These are phyloP conservation scores for Lycodopsis pacificus DNA, from an alignment of 2,797 vertebrate species.

Conservation along the genomic window DNA sequence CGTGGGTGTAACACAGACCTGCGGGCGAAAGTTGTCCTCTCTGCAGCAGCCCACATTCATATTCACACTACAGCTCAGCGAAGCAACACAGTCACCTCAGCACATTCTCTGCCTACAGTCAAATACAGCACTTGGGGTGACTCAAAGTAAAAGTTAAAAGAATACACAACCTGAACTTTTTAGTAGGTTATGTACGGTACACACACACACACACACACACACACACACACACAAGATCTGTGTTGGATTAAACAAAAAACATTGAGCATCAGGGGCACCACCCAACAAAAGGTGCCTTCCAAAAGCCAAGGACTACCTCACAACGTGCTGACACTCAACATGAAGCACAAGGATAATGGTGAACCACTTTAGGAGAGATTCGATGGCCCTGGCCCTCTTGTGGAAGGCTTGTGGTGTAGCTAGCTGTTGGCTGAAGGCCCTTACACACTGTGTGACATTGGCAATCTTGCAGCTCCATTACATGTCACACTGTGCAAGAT, in stretches of 20 bases:
- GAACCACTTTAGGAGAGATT: conserved; percentile 12
- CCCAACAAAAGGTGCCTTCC: background rate
- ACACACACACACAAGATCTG: background rate
- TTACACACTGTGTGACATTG: conserved; percentile 20
- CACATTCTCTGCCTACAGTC: conserved; percentile 51
- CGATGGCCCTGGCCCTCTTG: conserved; percentile 15
- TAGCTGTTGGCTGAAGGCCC: conserved; percentile 21
- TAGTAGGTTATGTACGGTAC: conserved; percentile 2
- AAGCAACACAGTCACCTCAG: conserved; percentile 60
- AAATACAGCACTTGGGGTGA: conserved; percentile 47
- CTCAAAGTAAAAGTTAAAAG: conserved; percentile 28
- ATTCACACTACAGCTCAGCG: conserved; percentile 67
- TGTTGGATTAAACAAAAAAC: background rate
- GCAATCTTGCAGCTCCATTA: conserved; percentile 30
- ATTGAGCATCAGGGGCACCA: background rate
- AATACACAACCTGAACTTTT: conserved; percentile 23
- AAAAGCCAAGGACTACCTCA: background rate
- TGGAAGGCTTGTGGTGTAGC: background rate
- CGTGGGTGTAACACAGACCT: conserved; percentile 78
- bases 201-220: background rate
- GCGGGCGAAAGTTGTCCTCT: conserved; percentile 69
- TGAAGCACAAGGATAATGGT: background rate
- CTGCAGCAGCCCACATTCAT: conserved; percentile 68
- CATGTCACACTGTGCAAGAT: conserved; percentile 37
- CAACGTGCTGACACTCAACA: background rate